Evolutionary conservation across 2,797 vertebrate species (phyloP).

Genomic region (Tachyglossus aculeatus): DNA sequence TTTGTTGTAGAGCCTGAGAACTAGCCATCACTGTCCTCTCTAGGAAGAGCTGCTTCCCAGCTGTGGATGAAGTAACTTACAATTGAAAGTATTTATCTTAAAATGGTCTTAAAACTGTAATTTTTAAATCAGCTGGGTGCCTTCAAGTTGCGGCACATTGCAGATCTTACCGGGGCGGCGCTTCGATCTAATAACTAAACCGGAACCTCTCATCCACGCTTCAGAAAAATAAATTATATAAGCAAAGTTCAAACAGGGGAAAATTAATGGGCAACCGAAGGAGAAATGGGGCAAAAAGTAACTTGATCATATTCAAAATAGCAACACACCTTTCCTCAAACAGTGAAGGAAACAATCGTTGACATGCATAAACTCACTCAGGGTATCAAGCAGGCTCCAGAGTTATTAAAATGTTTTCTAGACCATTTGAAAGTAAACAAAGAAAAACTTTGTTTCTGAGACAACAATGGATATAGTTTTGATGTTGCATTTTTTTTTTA

Average conservation of each 20-base stretch:
- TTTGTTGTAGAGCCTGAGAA: too few species aligned
- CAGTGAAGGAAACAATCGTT: fast-evolving
- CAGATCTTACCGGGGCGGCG: background rate
- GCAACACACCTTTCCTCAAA: background rate
- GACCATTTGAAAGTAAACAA: slow-evolving; percentile 59
- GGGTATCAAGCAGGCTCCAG: fast-evolving
- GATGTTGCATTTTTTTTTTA: slow-evolving; percentile 52
- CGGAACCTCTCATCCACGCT: fast-evolving
- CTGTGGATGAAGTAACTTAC: background rate
- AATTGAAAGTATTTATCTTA: too few species aligned
- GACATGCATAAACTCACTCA: fast-evolving
- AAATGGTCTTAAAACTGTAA: background rate
- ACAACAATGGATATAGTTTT: slow-evolving; percentile 51
- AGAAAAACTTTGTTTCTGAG: slow-evolving; percentile 73
- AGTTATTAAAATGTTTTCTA: slow-evolving; percentile 43
- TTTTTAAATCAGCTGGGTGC: background rate
- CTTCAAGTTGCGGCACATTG: fast-evolving
- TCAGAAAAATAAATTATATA: background rate
- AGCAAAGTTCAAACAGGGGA: background rate
- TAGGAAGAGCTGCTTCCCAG: background rate
- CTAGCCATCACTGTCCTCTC: background rate
- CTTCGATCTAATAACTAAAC: fast-evolving
- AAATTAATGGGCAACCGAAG: background rate
- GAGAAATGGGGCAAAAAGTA: background rate
- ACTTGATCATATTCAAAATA: background rate